Evolutionary conservation across 92 coral and sea anemone species (phyloP), one percentile per base, ranked within the genome.

Genomic region (Porites evermanni): DNA sequence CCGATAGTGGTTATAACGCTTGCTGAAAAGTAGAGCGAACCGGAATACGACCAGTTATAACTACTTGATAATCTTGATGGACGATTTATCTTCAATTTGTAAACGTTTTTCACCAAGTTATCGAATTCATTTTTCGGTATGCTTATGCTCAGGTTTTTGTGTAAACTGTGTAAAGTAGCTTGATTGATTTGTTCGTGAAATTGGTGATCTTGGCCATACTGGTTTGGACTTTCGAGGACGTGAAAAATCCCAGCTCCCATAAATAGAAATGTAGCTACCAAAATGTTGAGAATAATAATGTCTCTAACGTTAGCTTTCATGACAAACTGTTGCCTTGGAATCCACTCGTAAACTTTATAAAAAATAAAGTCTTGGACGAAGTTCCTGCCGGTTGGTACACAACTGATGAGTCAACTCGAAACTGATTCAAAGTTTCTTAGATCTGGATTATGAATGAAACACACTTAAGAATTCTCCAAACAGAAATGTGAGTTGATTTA

Each of bases 1-100:
- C 93, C 93, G 50, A 86, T 86, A 18, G 93, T 90, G 38, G 93
- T 80, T 19, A 90, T 61, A 59, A 86, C 93, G 58, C 91, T 84
- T 8, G 91, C 91, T 54, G 80, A 88, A 26, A 90, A 87, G 44
- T 87, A 90, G 3, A 90, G 88, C 21, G 93, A 68, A 10, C 77
- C 86, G 52, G 82, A 90, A 52, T 60, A 90, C 12, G 93, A 80
- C 87, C 90, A 87, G 12, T 82, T 51, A 64, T 68, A 75, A 17
- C 69, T 52, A 51, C 78, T 54, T 4, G 81, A 26, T 12, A 80
- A 18, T 21, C 82, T 69, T 8, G 14, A 38, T 17, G 24, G 26
- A 72, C 64, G 78, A 12, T 74, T 63, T 56, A 70, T 32, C 32
- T 74, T 9, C 18, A 38, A 51, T 63, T 70, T 68, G 24, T 51